A percentile compares a stretch with the other conserved stretches of the same genome.
Evolutionary conservation across 2,888 invertebrate genomes (phyloP).

Genomic region (Drosophila maculinotata): DNA sequence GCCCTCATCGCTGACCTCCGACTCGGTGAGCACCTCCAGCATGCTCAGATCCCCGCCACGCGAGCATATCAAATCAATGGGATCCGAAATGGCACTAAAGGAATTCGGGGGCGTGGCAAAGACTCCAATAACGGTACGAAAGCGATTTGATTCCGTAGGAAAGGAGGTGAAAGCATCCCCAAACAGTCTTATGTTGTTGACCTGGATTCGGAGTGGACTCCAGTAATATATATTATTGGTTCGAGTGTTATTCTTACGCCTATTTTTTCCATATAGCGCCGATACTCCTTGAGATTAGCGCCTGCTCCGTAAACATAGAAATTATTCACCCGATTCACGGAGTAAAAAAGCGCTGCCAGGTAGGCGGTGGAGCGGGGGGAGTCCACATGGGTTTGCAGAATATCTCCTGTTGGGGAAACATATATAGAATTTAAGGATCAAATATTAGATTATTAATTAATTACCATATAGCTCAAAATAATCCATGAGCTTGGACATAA

Average conservation of each 20-base stretch:
- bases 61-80: conserved; percentile 92
- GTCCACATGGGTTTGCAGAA: conserved; percentile 92
- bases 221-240: no score
- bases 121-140: conserved; percentile 88
- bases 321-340: conserved; percentile 87
- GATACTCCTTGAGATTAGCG: conserved; percentile 87
- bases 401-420: conserved; percentile 83
- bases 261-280: conserved; percentile 88
- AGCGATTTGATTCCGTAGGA: conserved; percentile 86
- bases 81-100: conserved; percentile 91
- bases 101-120: conserved; percentile 93
- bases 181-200: conserved; percentile 86
- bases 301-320: conserved; percentile 88
- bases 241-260: conserved; percentile 88
- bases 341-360: conserved; percentile 88
- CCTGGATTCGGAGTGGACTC: conserved; percentile 13
- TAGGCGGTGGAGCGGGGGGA: conserved; percentile 93
- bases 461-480: conserved; percentile 87
- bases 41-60: conserved; percentile 91
- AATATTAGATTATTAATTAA: no score
- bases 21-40: conserved; percentile 90
- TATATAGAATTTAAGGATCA: no score
- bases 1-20: conserved; percentile 88
- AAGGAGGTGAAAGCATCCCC: conserved; percentile 86
- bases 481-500: conserved; percentile 89